Base-by-base conservation (phyloP, 2,888 invertebrate genomes). In the Pachliopta kotzebuea region DNA sequence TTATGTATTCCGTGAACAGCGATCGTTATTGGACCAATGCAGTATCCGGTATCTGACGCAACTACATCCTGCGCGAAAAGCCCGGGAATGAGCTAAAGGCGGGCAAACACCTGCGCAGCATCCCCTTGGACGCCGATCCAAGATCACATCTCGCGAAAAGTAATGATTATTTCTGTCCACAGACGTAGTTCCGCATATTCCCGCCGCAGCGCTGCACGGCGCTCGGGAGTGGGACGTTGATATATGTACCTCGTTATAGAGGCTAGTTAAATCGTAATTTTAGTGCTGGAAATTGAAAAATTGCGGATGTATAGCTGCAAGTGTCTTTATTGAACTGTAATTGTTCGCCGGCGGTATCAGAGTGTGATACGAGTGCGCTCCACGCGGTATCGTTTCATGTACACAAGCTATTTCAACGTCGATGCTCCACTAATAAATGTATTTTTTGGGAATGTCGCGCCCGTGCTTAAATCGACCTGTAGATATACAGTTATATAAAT, bases 121-220 rank as follows among this genome's bases (percentile, higher is more conserved):
- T 86, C 86, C 86, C 78, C 84, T 74, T 75, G 74, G 78, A 75
- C 78, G 83, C 81, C 79, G 77, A 76, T 80, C 77, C 83, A 84
- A 89, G 90, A 89, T 90, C 90, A 88, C 90, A 90, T 91, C 91
- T 90, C 86, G 84, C 85, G 86, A 88, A 90, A 92, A 92, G 88
- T 92, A 92, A 92, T 90, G 92, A 92, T 92, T 92, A 92, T 92
- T 92, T 91, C 84, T 88, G 91, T 90, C 87, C 86, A 83, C 81
- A 82, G 82, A 74, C 80, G 78, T 87, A 86, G 88, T 90, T 86
- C 86, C 83, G 79, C 88, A 83, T 83, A 84, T 78, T 85, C 85
- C 87, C 91, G 86, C 74, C 68, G 81, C 74, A 78, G 90, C 90
- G 90, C 88, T 86, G 78, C 76, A 73, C 76, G 71, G 68, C 67